Evolutionary conservation across 2,113 vertebrate genomes (phyloP).

Genomic region (Tragelaphus strepsiceros): DNA sequence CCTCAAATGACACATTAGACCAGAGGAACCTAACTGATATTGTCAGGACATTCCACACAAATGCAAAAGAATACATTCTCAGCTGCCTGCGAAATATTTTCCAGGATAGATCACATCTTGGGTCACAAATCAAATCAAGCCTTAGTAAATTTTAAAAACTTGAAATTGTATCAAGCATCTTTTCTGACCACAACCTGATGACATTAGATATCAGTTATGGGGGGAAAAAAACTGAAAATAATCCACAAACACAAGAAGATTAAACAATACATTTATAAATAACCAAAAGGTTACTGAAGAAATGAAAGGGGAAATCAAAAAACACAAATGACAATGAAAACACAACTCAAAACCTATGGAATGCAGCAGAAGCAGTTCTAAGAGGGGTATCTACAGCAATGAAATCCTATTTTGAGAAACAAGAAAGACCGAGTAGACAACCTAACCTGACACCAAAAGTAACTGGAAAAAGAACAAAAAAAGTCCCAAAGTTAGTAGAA

Average conservation of each 20-base stretch:
- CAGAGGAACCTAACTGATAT: background rate
- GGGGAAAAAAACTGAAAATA: background rate
- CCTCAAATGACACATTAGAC: background rate
- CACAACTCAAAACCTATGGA: background rate
- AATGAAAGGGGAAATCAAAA: background rate
- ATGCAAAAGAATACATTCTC: background rate
- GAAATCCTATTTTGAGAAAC: background rate
- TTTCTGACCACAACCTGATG: background rate
- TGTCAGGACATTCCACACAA: background rate
- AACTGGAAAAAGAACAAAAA: background rate
- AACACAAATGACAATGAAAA: background rate
- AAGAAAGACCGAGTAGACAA: background rate
- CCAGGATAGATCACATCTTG: background rate
- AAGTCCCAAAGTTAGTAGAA: background rate
- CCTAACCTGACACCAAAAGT: background rate
- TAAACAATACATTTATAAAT: background rate
- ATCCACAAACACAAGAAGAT: background rate
- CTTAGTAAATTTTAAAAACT: background rate
- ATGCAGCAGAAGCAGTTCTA: background rate
- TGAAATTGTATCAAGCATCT: background rate
- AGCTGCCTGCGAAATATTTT: background rate
- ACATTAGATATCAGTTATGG: background rate
- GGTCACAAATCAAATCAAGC: background rate
- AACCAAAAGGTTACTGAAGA: background rate
- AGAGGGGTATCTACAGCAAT: background rate